Conservation (phyloP, 2,113 vertebrate genomes). For the Labeo rohita region DNA sequence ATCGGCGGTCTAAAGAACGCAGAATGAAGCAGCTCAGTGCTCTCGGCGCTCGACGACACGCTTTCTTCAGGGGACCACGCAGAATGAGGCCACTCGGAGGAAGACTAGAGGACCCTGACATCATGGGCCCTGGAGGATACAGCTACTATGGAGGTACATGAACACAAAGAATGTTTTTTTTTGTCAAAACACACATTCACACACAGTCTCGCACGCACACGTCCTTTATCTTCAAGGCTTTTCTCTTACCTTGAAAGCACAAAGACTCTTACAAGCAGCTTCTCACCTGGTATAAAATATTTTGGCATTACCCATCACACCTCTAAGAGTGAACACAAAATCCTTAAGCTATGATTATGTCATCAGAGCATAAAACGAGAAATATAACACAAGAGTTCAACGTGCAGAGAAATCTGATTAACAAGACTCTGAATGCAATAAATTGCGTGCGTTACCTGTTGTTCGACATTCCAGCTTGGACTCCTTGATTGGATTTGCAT, state of each 20-base stretch:
- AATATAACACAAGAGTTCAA: not conserved
- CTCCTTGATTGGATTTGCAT: not conserved
- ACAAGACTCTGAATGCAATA: not conserved
- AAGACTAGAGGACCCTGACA: conserved; percentile 92
- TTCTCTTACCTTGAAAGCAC: conserved; percentile 48
- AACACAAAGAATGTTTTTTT: not conserved
- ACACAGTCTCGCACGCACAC: not conserved
- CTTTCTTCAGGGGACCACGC: conserved; percentile 92
- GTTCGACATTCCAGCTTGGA: not conserved
- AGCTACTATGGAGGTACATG: conserved; percentile 93
- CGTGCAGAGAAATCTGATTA: not conserved
- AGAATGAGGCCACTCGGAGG: conserved; percentile 93
- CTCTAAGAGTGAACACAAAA: not conserved
- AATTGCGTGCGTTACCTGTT: not conserved
- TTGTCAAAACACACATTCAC: conserved; percentile 17
- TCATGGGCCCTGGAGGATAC: conserved; percentile 90
- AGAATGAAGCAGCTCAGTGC: conserved; percentile 96
- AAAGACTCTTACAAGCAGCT: conserved; percentile 22
- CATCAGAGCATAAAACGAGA: not conserved
- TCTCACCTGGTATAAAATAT: not conserved
- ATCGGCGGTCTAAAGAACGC: conserved; percentile 90
- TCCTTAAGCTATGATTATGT: not conserved
- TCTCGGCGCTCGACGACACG: conserved; percentile 88
- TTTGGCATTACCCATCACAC: not conserved
- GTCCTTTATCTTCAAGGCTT: conserved; percentile 13